Evolutionary conservation across 2,113 vertebrate species (phyloP).

Genomic region (Sprattus sprattus): DNA sequence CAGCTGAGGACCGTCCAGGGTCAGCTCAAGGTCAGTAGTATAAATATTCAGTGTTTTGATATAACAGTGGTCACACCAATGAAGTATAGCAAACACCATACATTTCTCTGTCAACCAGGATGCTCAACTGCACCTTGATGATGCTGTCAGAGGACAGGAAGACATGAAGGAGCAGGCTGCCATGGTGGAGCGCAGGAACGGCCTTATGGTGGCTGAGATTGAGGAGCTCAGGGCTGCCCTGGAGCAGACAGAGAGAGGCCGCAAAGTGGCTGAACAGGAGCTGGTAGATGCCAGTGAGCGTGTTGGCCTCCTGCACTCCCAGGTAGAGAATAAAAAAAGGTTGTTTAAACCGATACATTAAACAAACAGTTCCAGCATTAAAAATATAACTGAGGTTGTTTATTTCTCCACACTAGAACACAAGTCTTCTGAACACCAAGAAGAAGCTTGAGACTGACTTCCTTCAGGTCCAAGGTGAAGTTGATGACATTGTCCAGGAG

Average conservation of each 20-base stretch:
- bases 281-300: constrained; percentile 45
- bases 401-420: too few species aligned
- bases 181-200: constrained; percentile 71
- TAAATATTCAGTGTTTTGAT: too few species aligned
- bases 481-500: too few species aligned
- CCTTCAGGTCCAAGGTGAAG: too few species aligned
- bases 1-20: too few species aligned
- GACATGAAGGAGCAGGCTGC: constrained; percentile 72
- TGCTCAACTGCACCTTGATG: constrained; percentile 82
- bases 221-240: constrained; percentile 72
- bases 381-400: too few species aligned
- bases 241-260: constrained; percentile 75
- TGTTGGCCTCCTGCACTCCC: constrained; percentile 44
- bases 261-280: constrained; percentile 66
- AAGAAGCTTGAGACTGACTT: too few species aligned
- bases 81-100: too few species aligned
- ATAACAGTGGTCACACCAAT: too few species aligned
- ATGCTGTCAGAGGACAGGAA: constrained; percentile 76
- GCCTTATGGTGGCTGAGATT: constrained; percentile 70
- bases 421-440: too few species aligned
- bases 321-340: constrained; percentile 17
- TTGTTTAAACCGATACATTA: not conserved
- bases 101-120: constrained; percentile 62
- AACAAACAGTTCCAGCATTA: too few species aligned
- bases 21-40: too few species aligned